Evolutionary conservation across 2,797 vertebrate genomes (phyloP).

Genomic region (Girardinus metallicus): DNA sequence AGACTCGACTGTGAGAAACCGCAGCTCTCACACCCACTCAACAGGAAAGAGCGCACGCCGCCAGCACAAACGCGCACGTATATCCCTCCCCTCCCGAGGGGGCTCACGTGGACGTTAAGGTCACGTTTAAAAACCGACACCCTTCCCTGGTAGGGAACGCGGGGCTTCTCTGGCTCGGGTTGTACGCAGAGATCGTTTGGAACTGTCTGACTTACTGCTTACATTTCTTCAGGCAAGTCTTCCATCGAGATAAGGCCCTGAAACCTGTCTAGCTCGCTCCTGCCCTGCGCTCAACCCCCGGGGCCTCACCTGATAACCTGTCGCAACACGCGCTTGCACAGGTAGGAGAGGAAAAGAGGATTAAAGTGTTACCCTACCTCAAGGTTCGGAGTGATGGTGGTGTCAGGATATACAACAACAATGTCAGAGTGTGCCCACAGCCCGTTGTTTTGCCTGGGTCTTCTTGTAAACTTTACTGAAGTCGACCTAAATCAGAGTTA

Average conservation of each 20-base stretch:
- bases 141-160: slow-evolving; percentile 24
- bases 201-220: slow-evolving; percentile 60
- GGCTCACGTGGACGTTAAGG: slow-evolving; percentile 3
- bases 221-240: slow-evolving; percentile 72
- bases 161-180: slow-evolving; percentile 36
- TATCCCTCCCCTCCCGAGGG: background rate
- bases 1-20: slow-evolving; percentile 78
- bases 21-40: slow-evolving; percentile 78
- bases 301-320: slow-evolving; percentile 72
- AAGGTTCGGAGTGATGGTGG: slow-evolving; percentile 47
- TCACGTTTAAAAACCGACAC: slow-evolving; percentile 29
- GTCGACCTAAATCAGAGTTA: slow-evolving; percentile 11
- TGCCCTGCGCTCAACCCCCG: slow-evolving; percentile 50
- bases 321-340: slow-evolving; percentile 55
- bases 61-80: slow-evolving; percentile 16
- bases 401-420: slow-evolving; percentile 48
- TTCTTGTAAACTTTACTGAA: slow-evolving; percentile 35
- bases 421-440: slow-evolving; percentile 15
- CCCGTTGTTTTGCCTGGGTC: background rate
- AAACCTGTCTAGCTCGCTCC: slow-evolving; percentile 76
- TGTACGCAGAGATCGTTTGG: slow-evolving; percentile 65
- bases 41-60: slow-evolving; percentile 45
- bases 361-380: slow-evolving; percentile 51
- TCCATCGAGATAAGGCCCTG: slow-evolving; percentile 67
- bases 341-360: slow-evolving; percentile 57